Conservation (phyloP, 2,888 invertebrate species). For the Dolichopus griseipennis region DNA sequence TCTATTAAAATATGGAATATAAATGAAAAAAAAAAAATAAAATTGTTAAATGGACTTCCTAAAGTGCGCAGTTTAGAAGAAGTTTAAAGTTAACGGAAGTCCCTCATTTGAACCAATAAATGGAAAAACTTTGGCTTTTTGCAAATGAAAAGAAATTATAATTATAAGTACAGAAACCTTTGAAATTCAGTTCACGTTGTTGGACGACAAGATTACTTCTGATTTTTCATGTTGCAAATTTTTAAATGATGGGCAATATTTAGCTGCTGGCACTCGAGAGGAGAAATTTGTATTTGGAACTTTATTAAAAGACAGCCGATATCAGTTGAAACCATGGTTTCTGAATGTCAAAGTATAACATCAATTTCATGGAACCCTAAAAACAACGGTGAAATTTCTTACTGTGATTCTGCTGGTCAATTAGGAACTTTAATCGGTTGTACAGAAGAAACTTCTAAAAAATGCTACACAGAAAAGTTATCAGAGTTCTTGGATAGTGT, state of each 20-base stretch:
- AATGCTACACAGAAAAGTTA: constrained; percentile 21
- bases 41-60: constrained; percentile 59
- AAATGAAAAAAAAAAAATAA: constrained; percentile 52
- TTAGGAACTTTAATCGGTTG: constrained; percentile 57
- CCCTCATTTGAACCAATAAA: constrained; percentile 63
- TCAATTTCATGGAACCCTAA: constrained; percentile 74
- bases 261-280: constrained; percentile 70
- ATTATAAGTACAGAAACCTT: constrained; percentile 65
- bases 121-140: constrained; percentile 70
- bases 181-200: constrained; percentile 58
- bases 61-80: constrained; percentile 70
- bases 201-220: constrained; percentile 49
- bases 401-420: constrained; percentile 75
- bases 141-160: constrained; percentile 60
- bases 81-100: constrained; percentile 56
- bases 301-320: constrained; percentile 51
- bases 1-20: constrained; percentile 74
- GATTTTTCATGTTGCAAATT: constrained; percentile 67
- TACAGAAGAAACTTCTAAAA: constrained; percentile 30
- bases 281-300: constrained; percentile 75
- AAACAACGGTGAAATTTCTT: constrained; percentile 63
- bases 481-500: constrained; percentile 27
- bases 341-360: constrained; percentile 56
- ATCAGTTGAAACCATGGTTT: constrained; percentile 47
- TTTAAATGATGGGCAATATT: constrained; percentile 69